A percentile compares a stretch with the other conserved stretches of the same genome.
These are phyloP conservation scores for Synergus gifuensis DNA, from an alignment of 2,888 invertebrate species.

Conservation along the genomic window DNA sequence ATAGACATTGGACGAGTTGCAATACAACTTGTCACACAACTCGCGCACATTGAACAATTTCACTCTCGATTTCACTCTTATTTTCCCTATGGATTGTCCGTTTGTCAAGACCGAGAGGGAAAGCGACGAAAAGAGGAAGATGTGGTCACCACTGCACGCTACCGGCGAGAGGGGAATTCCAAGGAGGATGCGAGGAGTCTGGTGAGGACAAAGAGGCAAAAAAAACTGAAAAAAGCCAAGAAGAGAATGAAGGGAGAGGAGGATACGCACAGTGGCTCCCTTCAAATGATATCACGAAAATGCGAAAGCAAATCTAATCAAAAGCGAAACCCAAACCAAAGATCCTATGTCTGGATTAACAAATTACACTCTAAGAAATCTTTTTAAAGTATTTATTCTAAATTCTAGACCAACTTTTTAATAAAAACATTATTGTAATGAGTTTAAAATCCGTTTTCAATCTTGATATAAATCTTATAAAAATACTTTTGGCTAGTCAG, in stretches of 20 bases:
- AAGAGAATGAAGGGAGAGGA: constrained; percentile 23
- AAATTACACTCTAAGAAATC: no score
- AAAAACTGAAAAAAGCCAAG: neutral
- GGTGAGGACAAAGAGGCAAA: constrained; percentile 31
- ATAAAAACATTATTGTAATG: neutral
- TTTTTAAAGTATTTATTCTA: no score
- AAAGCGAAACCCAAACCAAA: neutral
- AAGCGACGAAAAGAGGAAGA: constrained; percentile 32
- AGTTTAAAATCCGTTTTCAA: neutral
- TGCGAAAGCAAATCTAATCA: neutral
- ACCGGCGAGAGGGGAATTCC: constrained; percentile 35
- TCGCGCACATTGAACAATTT: constrained; percentile 5
- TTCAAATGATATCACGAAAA: constrained; percentile 16
- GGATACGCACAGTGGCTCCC: constrained; percentile 30
- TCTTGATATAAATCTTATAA: neutral
- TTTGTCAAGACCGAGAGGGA: constrained; percentile 32
- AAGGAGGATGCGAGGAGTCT: constrained; percentile 38
- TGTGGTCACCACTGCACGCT: constrained; percentile 24
- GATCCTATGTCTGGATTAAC: neutral
- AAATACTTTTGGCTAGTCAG: no score
- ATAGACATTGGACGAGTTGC: neutral
- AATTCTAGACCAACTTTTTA: no score
- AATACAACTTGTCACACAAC: constrained; percentile 18
- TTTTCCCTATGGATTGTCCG: constrained; percentile 5
- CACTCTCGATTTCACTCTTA: constrained; percentile 37